Percentiles rank a stretch among this genome's conserved stretches.
Evolutionary conservation across 2,797 vertebrate genomes (phyloP).

Genomic region (Sciurus vulgaris): DNA sequence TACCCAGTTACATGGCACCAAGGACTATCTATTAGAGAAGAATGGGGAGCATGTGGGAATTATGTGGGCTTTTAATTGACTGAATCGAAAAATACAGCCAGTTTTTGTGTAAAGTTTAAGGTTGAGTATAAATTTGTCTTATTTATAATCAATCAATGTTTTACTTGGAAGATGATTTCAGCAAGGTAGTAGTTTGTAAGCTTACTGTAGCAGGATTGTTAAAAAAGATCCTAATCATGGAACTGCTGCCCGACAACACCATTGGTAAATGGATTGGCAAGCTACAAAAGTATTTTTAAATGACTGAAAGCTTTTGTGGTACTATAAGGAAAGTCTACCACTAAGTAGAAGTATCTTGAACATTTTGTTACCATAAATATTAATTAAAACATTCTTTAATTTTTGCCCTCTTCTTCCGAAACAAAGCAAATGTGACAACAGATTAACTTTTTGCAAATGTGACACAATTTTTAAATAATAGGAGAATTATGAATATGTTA

Average conservation of each 20-base stretch:
- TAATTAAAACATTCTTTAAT: background rate
- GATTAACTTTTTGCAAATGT: background rate
- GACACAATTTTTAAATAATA: background rate
- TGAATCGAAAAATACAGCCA: background rate
- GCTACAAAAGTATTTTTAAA: conserved; percentile 27
- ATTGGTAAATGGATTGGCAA: background rate
- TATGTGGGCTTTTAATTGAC: conserved; percentile 52
- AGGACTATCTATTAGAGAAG: conserved; percentile 19
- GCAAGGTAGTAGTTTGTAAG: background rate
- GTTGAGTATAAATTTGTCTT: background rate
- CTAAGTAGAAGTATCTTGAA: background rate
- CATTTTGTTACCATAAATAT: background rate
- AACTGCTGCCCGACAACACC: background rate
- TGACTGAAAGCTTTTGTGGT: background rate
- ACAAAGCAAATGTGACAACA: background rate
- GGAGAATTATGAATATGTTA: background rate
- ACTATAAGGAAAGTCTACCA: background rate
- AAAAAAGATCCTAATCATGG: background rate
- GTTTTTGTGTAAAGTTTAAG: background rate
- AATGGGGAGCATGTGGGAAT: background rate
- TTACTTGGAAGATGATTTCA: conserved; percentile 33
- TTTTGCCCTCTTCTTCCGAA: background rate
- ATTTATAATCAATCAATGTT: conserved; percentile 24
- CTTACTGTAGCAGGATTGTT: background rate
- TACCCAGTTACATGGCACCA: conserved; percentile 23